phyloP scores from a whole-genome alignment of 2,113 vertebrate genomes.

The Trichomycterus rosablanca region DNA sequence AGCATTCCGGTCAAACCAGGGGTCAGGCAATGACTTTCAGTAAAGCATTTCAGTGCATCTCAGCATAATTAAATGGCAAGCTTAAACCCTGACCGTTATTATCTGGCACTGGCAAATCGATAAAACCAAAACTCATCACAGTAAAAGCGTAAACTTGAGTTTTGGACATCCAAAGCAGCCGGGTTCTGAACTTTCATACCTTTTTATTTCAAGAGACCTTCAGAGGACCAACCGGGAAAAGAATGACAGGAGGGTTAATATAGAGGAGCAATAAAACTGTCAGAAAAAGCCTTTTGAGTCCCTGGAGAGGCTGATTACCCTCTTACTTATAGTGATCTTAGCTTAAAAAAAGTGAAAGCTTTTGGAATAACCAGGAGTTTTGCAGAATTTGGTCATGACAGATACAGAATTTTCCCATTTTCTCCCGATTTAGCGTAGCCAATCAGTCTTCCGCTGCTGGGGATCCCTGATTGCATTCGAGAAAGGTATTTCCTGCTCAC shows the following conservation, averaged over 20 bases:
- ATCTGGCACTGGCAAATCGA: conserved; percentile 29
- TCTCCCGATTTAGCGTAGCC: no score
- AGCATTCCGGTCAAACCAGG: conserved; percentile 2
- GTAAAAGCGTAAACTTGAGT: conserved; percentile 19
- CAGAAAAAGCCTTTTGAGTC: conserved; percentile 37
- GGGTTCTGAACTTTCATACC: conserved; percentile 58
- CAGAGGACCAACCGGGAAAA: conserved; percentile 63
- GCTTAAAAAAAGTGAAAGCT: no score
- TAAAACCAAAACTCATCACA: conserved; percentile 45
- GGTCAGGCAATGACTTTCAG: background rate
- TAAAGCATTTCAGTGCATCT: background rate
- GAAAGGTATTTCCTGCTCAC: no score
- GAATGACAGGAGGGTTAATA: conserved; percentile 61
- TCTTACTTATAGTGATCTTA: no score
- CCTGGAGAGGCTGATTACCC: conserved; percentile 38
- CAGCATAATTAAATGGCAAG: background rate
- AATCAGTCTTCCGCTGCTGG: no score
- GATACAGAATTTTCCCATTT: no score
- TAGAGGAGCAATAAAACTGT: conserved; percentile 43
- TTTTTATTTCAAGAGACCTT: conserved; percentile 75
- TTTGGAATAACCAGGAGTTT: no score
- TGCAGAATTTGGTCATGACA: no score
- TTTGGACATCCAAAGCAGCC: conserved; percentile 33
- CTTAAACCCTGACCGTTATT: background rate
- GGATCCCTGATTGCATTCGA: no score